Conservation (phyloP, 1,140 invertebrate genomes). For the Pseudomyrmex dendroicus region DNA sequence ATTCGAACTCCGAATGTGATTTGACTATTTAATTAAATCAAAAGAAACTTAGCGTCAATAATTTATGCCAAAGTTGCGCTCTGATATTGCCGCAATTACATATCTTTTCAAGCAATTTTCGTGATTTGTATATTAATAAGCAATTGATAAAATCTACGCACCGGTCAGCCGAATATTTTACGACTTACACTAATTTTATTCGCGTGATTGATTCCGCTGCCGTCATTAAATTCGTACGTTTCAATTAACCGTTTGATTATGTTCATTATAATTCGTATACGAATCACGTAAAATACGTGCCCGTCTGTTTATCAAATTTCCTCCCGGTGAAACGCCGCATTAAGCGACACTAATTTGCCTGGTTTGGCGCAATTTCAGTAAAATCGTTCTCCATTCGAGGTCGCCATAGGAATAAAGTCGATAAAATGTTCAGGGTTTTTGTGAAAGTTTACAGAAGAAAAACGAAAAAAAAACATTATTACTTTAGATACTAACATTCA, state of each 20-base stretch:
- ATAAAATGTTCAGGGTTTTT: background rate
- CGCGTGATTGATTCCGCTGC: constrained; percentile 10
- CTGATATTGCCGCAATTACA: background rate
- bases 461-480: constrained; percentile 28
- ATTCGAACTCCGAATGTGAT: no score
- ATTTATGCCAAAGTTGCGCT: background rate
- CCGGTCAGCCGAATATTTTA: constrained; percentile 26
- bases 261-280: constrained; percentile 42
- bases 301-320: constrained; percentile 20
- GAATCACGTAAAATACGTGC: constrained; percentile 48
- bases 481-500: background rate
- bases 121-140: constrained; percentile 37
- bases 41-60: background rate
- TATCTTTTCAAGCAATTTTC: constrained; percentile 14
- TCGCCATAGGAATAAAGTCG: constrained; percentile 18
- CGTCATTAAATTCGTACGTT: constrained; percentile 49
- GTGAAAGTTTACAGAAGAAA: background rate
- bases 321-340: background rate
- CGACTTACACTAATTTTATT: constrained; percentile 46
- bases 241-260: constrained; percentile 59
- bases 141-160: constrained; percentile 46
- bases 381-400: constrained; percentile 19
- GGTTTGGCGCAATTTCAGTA: constrained; percentile 4
- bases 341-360: constrained; percentile 40
- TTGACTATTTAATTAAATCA: background rate